phyloP scores from a whole-genome alignment of 1,140 invertebrate genomes.

The Drosophila busckii region DNA sequence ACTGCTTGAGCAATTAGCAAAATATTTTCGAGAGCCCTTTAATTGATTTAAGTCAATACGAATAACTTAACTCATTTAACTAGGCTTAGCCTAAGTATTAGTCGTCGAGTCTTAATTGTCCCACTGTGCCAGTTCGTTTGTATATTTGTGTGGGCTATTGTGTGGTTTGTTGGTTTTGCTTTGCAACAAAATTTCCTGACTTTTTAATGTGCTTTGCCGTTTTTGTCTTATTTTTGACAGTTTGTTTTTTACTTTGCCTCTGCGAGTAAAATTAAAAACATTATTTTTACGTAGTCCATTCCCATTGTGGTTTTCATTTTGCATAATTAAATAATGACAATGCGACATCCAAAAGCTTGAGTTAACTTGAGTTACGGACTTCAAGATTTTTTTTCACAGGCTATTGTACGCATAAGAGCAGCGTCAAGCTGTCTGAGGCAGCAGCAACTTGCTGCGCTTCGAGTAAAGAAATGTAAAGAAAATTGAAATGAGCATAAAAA shows the following conservation, averaged over 20 bases:
- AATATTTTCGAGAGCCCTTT: not conserved
- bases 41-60: no score
- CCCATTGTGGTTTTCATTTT: constrained; percentile 43
- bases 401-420: constrained; percentile 45
- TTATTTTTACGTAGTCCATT: constrained; percentile 56
- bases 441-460: constrained; percentile 25
- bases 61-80: no score
- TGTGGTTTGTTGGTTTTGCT: constrained; percentile 16
- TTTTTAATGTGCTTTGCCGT: constrained; percentile 57
- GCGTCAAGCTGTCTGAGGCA: constrained; percentile 47
- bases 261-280: constrained; percentile 48
- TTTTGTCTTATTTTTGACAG: constrained; percentile 28
- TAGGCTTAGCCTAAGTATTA: no score
- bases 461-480: not conserved
- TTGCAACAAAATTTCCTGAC: constrained; percentile 43
- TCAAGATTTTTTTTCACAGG: constrained; percentile 7
- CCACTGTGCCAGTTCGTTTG: not conserved
- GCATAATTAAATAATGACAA: constrained; percentile 70
- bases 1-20: no score
- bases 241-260: constrained; percentile 9
- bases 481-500: constrained; percentile 23
- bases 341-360: constrained; percentile 15
- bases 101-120: no score
- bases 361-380: constrained; percentile 33
- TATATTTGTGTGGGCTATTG: constrained; percentile 5